phyloP scores from a whole-genome alignment of 1,140 invertebrate species.

The Steinernema khuongi region DNA sequence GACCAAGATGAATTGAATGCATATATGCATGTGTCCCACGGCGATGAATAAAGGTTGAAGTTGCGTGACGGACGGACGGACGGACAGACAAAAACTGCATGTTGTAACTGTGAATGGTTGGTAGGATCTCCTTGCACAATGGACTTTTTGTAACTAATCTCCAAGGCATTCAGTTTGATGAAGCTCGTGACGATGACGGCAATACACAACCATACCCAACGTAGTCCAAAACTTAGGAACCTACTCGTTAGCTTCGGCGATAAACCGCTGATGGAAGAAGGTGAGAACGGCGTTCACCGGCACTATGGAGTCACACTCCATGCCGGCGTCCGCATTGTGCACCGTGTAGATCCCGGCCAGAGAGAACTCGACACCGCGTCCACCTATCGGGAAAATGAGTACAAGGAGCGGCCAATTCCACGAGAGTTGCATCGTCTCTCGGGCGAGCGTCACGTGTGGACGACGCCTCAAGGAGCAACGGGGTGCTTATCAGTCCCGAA shows the following conservation, averaged over 20 bases:
- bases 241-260: conserved; percentile 17
- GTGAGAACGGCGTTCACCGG: conserved; percentile 14
- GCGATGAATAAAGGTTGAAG: too few species aligned
- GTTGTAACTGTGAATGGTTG: too few species aligned
- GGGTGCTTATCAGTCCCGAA: background rate
- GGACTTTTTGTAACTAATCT: too few species aligned
- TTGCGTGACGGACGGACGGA: too few species aligned
- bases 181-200: too few species aligned
- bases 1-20: too few species aligned
- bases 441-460: background rate
- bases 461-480: background rate
- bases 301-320: conserved; percentile 19
- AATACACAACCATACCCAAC: too few species aligned
- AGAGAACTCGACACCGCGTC: background rate
- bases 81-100: too few species aligned
- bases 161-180: too few species aligned
- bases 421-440: background rate
- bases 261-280: conserved; percentile 8
- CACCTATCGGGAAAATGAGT: background rate
- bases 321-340: conserved; percentile 10
- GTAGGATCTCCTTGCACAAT: too few species aligned
- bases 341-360: conserved; percentile 10
- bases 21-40: too few species aligned
- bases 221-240: background rate
- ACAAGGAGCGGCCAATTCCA: background rate